phyloP scores from a whole-genome alignment of 2,113 vertebrate species.

The Chionis minor region DNA sequence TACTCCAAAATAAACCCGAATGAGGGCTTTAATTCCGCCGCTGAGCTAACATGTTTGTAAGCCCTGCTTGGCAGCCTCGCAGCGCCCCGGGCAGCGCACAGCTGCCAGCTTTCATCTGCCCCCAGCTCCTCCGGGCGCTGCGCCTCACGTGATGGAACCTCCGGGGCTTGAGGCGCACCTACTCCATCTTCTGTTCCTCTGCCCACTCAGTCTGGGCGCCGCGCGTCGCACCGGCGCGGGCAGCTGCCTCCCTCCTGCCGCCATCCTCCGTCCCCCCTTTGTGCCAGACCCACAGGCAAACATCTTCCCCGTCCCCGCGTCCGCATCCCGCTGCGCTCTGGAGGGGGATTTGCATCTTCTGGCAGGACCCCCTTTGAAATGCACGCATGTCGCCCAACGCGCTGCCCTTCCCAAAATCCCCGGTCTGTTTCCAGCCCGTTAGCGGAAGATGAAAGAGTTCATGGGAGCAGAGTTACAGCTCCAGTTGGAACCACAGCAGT shows the following conservation, averaged over 20 bases:
- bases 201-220: conserved; percentile 12
- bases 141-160: conserved; percentile 10
- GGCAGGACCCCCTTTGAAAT: neutral
- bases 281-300: neutral
- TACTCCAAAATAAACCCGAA: conserved; percentile 3
- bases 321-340: no score
- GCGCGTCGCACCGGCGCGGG: neutral
- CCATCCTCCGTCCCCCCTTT: no score
- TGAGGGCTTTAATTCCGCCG: conserved; percentile 30
- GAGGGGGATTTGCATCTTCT: neutral
- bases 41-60: conserved; percentile 46
- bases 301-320: neutral
- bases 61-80: conserved; percentile 50
- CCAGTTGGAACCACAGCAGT: neutral
- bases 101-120: conserved; percentile 71
- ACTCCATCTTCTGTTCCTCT: conserved; percentile 28
- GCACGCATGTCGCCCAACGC: rapidly evolving
- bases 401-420: neutral
- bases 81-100: conserved; percentile 35
- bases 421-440: neutral
- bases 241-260: neutral
- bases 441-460: neutral
- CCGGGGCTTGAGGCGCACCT: neutral
- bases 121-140: conserved; percentile 32
- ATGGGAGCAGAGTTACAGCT: neutral